Evolutionary conservation across 1,140 invertebrate genomes (phyloP).

Genomic region (Hypsibius dujardini): DNA sequence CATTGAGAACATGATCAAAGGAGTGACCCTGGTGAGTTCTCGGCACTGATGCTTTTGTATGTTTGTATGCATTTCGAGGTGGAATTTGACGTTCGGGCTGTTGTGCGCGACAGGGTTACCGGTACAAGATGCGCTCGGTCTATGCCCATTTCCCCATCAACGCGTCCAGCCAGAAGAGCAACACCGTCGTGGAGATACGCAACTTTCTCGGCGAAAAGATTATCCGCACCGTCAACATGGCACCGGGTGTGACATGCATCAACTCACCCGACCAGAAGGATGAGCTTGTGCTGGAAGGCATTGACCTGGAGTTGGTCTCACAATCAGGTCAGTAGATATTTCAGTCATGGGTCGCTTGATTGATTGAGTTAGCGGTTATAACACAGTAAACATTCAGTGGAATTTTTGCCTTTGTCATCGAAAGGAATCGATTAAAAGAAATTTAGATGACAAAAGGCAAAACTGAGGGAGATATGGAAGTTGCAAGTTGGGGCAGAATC

Average conservation of each 20-base stretch:
- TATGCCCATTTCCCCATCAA: slow-evolving; percentile 99
- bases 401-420: too few relatives aligned
- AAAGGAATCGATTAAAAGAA: too few relatives aligned
- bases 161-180: slow-evolving; percentile 80
- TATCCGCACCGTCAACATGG: slow-evolving; percentile 84
- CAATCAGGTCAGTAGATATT: slow-evolving; percentile 52
- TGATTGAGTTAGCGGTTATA: too few relatives aligned
- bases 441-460: too few relatives aligned
- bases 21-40: slow-evolving; percentile 51
- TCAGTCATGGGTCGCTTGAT: too few relatives aligned
- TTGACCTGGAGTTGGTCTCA: slow-evolving; percentile 91
- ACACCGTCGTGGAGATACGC: slow-evolving; percentile 78
- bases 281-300: slow-evolving; percentile 90
- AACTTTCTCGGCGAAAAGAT: slow-evolving; percentile 98
- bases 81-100: not conserved
- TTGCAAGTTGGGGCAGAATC: too few relatives aligned
- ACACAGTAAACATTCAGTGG: too few relatives aligned
- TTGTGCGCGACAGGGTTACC: slow-evolving; percentile 54
- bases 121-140: slow-evolving; percentile 98
- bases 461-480: too few relatives aligned
- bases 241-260: slow-evolving; percentile 72
- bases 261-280: slow-evolving; percentile 90
- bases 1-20: slow-evolving; percentile 96
- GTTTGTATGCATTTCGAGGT: not conserved
- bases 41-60: not conserved